Conservation (phyloP, 64 coral and sea anemone species). For the Montipora foliosa region DNA sequence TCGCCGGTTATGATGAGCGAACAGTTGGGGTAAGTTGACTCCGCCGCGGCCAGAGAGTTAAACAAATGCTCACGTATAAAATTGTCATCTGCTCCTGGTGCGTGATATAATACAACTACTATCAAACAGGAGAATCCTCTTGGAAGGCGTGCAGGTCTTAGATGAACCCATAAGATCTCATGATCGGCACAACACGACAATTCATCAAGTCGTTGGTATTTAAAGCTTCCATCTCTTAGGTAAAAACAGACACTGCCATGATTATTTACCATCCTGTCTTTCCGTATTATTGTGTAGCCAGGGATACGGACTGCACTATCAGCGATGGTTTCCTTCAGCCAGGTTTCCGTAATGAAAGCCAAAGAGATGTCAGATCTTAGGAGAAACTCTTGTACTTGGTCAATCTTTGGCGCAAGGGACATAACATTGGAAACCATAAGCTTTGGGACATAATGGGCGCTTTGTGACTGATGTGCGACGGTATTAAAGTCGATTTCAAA, state of each 20-base stretch:
- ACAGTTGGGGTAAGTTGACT: constrained; percentile 41
- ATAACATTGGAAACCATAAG: constrained; percentile 37
- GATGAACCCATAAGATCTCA: not conserved
- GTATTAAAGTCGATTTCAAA: no score
- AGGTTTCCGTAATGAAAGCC: constrained; percentile 61
- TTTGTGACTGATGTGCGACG: not conserved
- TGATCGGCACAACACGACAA: not conserved
- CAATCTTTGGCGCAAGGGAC: constrained; percentile 44
- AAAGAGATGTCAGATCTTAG: constrained; percentile 2
- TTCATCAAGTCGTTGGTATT: not conserved
- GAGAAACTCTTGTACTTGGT: constrained; percentile 43
- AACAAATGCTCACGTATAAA: constrained; percentile 59
- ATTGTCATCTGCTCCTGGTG: not conserved
- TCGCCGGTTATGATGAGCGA: constrained; percentile 22
- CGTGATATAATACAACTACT: not conserved
- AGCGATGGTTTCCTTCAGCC: constrained; percentile 25
- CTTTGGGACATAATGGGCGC: not conserved
- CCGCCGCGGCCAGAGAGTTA: constrained; percentile 20
- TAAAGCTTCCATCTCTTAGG: constrained; percentile 11
- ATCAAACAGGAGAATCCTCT: constrained; percentile 15
- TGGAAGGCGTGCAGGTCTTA: constrained; percentile 19
- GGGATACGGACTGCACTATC: constrained; percentile 44
- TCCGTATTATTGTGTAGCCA: constrained; percentile 12
- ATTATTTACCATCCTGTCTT: constrained; percentile 5
- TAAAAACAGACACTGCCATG: constrained; percentile 49